These are phyloP conservation scores for Promerops cafer DNA, from an alignment of 2,113 vertebrate species.

Conservation along the genomic window DNA sequence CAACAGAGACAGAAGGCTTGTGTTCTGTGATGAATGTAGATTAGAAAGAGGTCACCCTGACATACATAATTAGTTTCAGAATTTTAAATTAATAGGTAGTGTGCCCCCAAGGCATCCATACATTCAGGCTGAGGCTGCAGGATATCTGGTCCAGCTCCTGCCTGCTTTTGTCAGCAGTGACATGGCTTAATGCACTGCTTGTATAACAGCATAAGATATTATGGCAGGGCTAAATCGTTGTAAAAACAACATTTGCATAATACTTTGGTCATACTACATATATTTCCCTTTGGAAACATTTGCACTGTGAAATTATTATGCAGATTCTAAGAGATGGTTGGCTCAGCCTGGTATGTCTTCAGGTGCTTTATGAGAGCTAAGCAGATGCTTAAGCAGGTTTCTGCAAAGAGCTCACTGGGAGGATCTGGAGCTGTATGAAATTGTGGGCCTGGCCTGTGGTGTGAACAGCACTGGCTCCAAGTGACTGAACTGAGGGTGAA, in stretches of 20 bases:
- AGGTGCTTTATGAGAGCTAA: conserved; percentile 18
- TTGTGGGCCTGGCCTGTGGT: neutral
- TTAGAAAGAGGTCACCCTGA: conserved; percentile 79
- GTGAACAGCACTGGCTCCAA: neutral
- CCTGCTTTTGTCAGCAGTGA: conserved; percentile 55
- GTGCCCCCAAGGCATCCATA: conserved; percentile 65
- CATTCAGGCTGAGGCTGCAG: conserved; percentile 59
- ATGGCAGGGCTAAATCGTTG: conserved; percentile 55
- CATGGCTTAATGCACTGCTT: conserved; percentile 61
- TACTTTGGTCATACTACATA: conserved; percentile 39
- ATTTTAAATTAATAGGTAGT: conserved; percentile 75
- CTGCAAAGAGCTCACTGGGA: neutral
- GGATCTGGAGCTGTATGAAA: neutral
- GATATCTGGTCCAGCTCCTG: conserved; percentile 18
- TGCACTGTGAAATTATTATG: conserved; percentile 53
- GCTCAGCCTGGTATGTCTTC: conserved; percentile 17
- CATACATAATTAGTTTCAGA: conserved; percentile 76
- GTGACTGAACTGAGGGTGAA: neutral
- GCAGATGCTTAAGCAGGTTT: conserved; percentile 48
- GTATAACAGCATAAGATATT: conserved; percentile 44
- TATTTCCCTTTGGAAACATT: conserved; percentile 64
- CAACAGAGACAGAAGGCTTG: conserved; percentile 67
- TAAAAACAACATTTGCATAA: conserved; percentile 73
- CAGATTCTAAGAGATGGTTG: conserved; percentile 14
- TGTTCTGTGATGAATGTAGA: conserved; percentile 75